Evolutionary conservation across 2,888 invertebrate species (phyloP).

Genomic region (Meta bourneti): DNA sequence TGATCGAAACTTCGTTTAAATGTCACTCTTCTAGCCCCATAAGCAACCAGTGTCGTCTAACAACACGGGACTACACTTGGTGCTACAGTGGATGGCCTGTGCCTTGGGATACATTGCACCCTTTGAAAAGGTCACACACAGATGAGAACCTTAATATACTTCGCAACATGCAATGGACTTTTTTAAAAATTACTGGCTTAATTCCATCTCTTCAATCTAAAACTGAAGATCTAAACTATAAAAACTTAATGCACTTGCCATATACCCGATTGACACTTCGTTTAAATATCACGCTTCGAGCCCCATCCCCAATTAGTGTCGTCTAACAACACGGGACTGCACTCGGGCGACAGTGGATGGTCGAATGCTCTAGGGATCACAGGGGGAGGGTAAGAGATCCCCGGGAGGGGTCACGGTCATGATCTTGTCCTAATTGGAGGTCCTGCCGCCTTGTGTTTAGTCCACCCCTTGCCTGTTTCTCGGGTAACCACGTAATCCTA

Average conservation of each 20-base stretch:
- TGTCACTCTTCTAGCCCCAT: no score
- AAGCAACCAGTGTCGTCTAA: no score
- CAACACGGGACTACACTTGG: no score
- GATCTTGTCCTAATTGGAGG: conserved; percentile 71
- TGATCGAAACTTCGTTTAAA: no score
- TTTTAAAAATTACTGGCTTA: no score
- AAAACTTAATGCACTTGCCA: background rate
- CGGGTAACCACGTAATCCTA: conserved; percentile 64
- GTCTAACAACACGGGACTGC: background rate
- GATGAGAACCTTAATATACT: no score
- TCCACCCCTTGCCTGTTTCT: conserved; percentile 33
- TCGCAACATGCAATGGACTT: no score
- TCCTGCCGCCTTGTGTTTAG: conserved; percentile 51
- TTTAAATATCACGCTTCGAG: background rate
- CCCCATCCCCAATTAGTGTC: conserved; percentile 11
- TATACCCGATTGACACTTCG: background rate
- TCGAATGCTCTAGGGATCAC: background rate
- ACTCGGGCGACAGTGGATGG: background rate
- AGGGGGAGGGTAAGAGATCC: conserved; percentile 5
- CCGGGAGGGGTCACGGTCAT: conserved; percentile 62
- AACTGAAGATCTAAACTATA: no score
- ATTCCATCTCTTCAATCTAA: no score
- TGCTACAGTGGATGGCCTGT: no score
- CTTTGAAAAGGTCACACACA: no score
- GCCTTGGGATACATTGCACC: no score